A percentile compares a stretch with the other conserved stretches of the same genome.
Conservation (phyloP, 2,113 vertebrate species). For the Tachycineta bicolor region DNA sequence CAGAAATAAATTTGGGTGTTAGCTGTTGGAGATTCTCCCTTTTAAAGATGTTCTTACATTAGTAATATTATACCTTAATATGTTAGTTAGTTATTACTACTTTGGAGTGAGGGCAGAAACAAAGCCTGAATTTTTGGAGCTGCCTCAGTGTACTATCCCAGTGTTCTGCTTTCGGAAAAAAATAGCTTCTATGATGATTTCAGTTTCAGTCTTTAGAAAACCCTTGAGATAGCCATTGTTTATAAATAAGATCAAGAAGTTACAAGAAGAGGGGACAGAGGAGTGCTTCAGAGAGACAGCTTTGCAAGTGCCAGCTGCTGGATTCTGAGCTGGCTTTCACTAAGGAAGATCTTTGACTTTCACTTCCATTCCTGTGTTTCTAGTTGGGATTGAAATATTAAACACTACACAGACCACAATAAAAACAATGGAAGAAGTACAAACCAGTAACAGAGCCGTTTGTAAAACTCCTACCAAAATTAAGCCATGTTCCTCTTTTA, state of each 20-base stretch:
- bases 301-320: neutral
- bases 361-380: neutral
- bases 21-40: neutral
- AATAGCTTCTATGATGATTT: neutral
- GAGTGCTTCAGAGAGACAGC: neutral
- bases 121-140: neutral
- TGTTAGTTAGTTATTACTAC: neutral
- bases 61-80: neutral
- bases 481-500: neutral
- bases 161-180: neutral
- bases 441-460: neutral
- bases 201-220: neutral
- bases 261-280: neutral
- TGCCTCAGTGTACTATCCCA: neutral
- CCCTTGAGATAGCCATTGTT: neutral
- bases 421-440: neutral
- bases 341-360: neutral
- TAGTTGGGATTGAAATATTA: neutral
- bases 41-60: neutral
- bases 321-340: neutral
- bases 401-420: neutral
- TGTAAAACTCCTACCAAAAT: neutral
- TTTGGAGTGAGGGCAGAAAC: neutral
- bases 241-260: neutral
- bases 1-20: neutral